Conservation (phyloP, 2,888 invertebrate genomes). For the Bombylius discolor region DNA sequence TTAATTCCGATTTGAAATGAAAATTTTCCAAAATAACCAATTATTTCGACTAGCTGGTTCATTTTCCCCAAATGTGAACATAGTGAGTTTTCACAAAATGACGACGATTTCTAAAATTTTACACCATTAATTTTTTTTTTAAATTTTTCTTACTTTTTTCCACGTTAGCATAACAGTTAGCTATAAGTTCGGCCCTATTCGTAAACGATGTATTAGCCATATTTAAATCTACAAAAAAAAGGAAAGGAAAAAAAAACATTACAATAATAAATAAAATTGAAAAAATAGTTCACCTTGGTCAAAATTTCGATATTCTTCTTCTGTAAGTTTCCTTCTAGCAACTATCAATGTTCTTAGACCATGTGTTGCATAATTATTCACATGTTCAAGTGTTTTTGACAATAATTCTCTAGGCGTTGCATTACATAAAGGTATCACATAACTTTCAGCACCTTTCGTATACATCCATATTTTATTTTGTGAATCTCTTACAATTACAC, state of each 20-base stretch:
- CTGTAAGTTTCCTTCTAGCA: slow-evolving; percentile 52
- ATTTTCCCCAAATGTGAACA: no score
- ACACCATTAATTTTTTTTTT: no score
- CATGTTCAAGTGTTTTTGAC: slow-evolving; percentile 40
- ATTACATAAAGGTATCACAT: slow-evolving; percentile 54
- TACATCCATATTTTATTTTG: slow-evolving; percentile 46
- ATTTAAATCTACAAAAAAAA: slow-evolving; percentile 18
- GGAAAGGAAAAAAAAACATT: neutral
- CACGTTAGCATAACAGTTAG: slow-evolving; percentile 28
- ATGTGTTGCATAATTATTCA: slow-evolving; percentile 44
- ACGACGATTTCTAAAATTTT: no score
- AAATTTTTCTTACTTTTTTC: slow-evolving; percentile 24
- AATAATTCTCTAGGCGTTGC: slow-evolving; percentile 30
- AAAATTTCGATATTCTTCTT: slow-evolving; percentile 53
- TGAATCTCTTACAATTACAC: slow-evolving; percentile 63
- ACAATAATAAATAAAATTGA: no score
- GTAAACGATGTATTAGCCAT: slow-evolving; percentile 30
- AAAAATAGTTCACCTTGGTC: slow-evolving; percentile 30
- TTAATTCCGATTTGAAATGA: no score
- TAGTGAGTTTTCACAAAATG: no score
- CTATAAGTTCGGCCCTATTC: slow-evolving; percentile 28
- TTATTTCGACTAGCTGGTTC: no score
- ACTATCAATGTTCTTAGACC: slow-evolving; percentile 77
- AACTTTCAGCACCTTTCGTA: slow-evolving; percentile 72
- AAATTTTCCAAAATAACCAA: no score